Conservation (phyloP, 1,140 invertebrate genomes). For the Neomicropteryx cornuta region DNA sequence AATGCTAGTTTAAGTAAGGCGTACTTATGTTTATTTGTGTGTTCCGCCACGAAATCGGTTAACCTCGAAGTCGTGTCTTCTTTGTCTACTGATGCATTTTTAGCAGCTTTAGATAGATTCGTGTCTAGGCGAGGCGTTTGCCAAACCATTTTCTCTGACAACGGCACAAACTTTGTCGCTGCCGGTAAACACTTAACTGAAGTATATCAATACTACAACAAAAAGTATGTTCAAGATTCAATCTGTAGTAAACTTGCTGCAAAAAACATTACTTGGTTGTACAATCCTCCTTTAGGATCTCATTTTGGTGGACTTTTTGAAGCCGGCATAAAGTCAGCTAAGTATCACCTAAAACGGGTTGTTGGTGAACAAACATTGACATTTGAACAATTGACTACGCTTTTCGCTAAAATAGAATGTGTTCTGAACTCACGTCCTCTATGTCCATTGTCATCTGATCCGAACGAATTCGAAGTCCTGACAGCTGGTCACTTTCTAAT, state of each 20-base stretch:
- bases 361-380: constrained; percentile 12
- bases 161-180: constrained; percentile 19
- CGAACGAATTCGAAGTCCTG: constrained; percentile 14
- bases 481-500: constrained; percentile 25
- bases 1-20: constrained; percentile 6
- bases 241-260: constrained; percentile 1
- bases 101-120: constrained; percentile 12
- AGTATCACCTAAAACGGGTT: constrained; percentile 15
- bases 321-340: constrained; percentile 13
- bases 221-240: not conserved
- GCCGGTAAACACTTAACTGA: constrained; percentile 9
- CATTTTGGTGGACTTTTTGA: constrained; percentile 20
- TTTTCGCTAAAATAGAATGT: constrained; percentile 16
- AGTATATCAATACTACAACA: constrained; percentile 2
- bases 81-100: constrained; percentile 9
- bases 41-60: constrained; percentile 5
- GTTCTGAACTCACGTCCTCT: constrained; percentile 17
- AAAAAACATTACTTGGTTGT: constrained; percentile 8
- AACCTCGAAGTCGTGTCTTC: constrained; percentile 11
- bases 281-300: constrained; percentile 18
- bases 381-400: constrained; percentile 17
- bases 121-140: constrained; percentile 12
- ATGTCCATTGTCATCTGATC: constrained; percentile 10
- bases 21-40: constrained; percentile 9
- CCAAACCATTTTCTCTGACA: constrained; percentile 16